Base-by-base conservation (phyloP, 35 echinoderm and acorn worm genomes). In the Stichopus chloronotus region DNA sequence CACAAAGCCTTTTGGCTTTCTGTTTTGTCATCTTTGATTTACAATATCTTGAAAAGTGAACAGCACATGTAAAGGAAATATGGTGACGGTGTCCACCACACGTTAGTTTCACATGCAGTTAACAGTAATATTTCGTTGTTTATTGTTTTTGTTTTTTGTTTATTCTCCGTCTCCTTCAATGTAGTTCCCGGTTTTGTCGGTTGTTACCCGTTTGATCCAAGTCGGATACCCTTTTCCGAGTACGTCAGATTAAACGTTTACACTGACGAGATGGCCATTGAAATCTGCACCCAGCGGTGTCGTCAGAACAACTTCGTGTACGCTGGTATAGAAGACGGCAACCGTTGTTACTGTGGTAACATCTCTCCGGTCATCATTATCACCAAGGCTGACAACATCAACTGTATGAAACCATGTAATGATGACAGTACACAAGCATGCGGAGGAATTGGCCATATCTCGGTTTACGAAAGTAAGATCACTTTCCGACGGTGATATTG, bases 391-490 rank as follows among this genome's bases (percentile, higher is more conserved):
- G 61, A 89, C 23, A 53, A 61, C 17, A 71, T 5, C 13, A 13
- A 14, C 6, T 89, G 87, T 54, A 52, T 72, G 17, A 89, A 43
- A 14, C 87, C 87, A 43, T 89, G 87, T 55, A 89, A 72, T 43
- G 87, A 72, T 61, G 87, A 89, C 60, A 19, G 14, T 2, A 65
- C 24, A 72, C 87, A 89, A 43, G 5, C 87, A 4, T 89, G 87
- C 71, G 87, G 87, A 19, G 87, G 87, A 25, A 30, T 53, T 11
- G 87, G 87, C 52, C 60, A 89, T 54, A 89, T 89, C 43, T n/a
- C 87, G 7, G 59, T 89, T 54, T 89, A 89, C 71, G 61, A 72
- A 43, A 89, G 87, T 89, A 71, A 89, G 87, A 14, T 63, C 5
- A 21, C 11, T 43, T 43, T 43, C 30, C 30, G 30, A 43, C 3